A percentile compares a stretch with the other conserved stretches of the same genome.
phyloP scores from a whole-genome alignment of 2,113 vertebrate species.

The Strigops habroptila region DNA sequence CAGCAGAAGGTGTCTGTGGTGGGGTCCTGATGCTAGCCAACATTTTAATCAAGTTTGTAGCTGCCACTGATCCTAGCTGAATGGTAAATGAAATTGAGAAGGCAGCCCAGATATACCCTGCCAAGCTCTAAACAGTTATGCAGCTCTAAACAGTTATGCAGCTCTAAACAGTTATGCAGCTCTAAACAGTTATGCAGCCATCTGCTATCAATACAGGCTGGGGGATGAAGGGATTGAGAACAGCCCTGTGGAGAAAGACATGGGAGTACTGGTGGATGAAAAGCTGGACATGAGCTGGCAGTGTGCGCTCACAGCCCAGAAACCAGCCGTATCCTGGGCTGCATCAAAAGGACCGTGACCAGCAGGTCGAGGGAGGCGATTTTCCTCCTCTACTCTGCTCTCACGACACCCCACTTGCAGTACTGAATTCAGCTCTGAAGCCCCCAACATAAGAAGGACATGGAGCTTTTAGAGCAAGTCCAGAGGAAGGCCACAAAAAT shows the following conservation, averaged over 20 bases:
- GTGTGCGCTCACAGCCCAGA: rapidly evolving
- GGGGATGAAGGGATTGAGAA: neutral
- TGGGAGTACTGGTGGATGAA: neutral
- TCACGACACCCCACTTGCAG: neutral
- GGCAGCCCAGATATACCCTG: neutral
- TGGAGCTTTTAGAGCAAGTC: rapidly evolving
- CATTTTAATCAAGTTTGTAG: neutral
- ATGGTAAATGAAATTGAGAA: neutral
- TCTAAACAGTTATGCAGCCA: neutral
- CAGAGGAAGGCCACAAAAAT: neutral
- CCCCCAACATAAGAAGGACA: neutral
- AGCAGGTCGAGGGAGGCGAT: neutral
- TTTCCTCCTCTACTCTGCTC: neutral
- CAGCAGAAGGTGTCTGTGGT: neutral
- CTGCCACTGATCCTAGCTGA: neutral
- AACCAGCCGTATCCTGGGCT: neutral
- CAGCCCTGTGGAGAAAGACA: neutral
- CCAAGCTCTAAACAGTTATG: neutral
- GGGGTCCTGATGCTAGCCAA: neutral
- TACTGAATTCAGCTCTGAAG: rapidly evolving
- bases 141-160: too few relatives aligned
- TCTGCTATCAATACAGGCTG: neutral
- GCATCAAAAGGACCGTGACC: neutral
- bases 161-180: too few relatives aligned
- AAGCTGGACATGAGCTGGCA: neutral